Conservation (phyloP, 2,888 invertebrate species). For the Hydropsyche betteni region DNA sequence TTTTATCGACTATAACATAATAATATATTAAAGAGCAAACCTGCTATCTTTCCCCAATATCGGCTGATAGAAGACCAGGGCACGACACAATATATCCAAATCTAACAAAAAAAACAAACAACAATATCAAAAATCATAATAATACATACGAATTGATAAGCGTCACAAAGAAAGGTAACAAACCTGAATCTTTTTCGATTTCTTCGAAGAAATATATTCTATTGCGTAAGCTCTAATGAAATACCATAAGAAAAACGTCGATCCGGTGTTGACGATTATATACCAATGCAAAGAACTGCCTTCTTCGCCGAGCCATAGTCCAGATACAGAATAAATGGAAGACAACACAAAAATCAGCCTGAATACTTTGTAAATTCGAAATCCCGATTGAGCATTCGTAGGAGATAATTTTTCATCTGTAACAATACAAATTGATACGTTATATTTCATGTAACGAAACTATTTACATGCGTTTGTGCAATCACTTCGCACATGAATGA, state of each 20-base stretch:
- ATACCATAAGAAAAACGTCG: conserved; percentile 41
- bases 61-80: conserved; percentile 70
- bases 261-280: conserved; percentile 39
- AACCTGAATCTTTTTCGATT: conserved; percentile 47
- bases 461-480: too few species aligned
- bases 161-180: background rate
- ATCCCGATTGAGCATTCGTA: background rate
- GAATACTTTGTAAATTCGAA: conserved; percentile 3
- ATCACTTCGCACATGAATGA: too few species aligned
- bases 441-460: too few species aligned
- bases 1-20: background rate
- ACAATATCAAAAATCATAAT: background rate
- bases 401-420: conserved; percentile 1
- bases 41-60: conserved; percentile 71
- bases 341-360: conserved; percentile 42
- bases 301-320: conserved; percentile 48
- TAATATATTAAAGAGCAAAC: conserved; percentile 52
- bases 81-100: conserved; percentile 66
- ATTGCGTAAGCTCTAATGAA: conserved; percentile 41
- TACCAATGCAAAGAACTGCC: conserved; percentile 37
- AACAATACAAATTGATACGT: background rate
- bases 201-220: conserved; percentile 39
- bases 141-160: background rate
- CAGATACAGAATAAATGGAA: conserved; percentile 46
- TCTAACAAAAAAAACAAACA: conserved; percentile 54